A percentile compares a stretch with the other conserved stretches of the same genome.
Conservation (phyloP, 2,797 vertebrate genomes). For the Parauchenoglanis punctatus region DNA sequence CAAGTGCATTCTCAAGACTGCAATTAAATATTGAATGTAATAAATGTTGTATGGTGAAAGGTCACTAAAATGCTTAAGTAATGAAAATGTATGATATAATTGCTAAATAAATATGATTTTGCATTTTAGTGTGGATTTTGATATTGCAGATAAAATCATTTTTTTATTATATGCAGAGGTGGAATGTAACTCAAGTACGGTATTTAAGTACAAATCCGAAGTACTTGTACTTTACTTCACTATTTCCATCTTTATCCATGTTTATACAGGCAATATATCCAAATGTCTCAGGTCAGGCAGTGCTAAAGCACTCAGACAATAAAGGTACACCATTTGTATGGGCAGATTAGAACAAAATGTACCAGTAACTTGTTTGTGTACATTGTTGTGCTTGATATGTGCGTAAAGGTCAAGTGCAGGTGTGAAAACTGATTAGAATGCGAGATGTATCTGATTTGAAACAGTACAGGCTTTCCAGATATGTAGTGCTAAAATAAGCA, state of each 20-base stretch:
- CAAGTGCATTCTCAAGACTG: background rate
- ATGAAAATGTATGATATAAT: constrained; percentile 9
- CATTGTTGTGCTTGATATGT: too few species aligned
- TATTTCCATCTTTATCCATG: background rate
- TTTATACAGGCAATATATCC: background rate
- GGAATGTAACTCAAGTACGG: too few species aligned
- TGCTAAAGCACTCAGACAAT: background rate
- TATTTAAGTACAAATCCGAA: too few species aligned
- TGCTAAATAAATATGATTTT: constrained; percentile 22
- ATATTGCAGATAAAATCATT: background rate
- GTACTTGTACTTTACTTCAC: too few species aligned
- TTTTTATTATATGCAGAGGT: background rate
- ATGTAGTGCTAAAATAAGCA: too few species aligned
- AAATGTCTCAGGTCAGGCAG: background rate
- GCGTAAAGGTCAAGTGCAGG: too few species aligned
- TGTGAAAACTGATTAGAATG: too few species aligned
- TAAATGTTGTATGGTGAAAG: background rate
- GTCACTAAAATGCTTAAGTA: background rate
- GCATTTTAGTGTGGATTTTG: background rate
- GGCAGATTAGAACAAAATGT: too few species aligned
- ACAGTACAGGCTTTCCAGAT: too few species aligned
- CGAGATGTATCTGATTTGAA: too few species aligned
- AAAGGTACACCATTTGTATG: background rate
- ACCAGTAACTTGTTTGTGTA: too few species aligned
- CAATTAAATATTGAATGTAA: constrained; percentile 9